Base-by-base conservation (phyloP, 2,797 vertebrate species). In the Aselliscus stoliczkanus region DNA sequence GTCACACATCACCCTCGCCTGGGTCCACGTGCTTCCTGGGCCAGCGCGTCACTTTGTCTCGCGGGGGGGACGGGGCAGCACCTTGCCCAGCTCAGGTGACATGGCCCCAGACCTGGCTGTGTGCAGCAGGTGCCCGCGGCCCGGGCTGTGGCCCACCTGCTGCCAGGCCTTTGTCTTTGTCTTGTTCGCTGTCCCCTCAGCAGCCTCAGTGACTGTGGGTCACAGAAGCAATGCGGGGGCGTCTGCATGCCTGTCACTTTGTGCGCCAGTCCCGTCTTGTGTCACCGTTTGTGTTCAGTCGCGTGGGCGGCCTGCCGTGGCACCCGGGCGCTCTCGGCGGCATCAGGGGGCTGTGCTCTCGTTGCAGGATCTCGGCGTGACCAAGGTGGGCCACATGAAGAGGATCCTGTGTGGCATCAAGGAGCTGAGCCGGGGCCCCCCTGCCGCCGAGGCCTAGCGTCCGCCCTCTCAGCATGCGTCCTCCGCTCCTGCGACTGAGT, bases 311-410 rank as follows among this genome's bases (percentile, higher is more conserved):
- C 44, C 47, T 17, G 1, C 34, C 21, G 39, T 34, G 13, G 42
- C 11, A 14, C 47, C 25, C 4, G 13, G 62, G 83, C 65, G 9
- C n/a, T 31, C 44, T n/a, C 20, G 54, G 56, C 3, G 34, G 80
- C 37, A 0, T 65, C 81, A 94, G 69, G 54, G 21, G 88, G 79
- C 44, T 88, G 90, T 98, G 81, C 15, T 97, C 60, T 98, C 95
- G 60, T 98, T 98, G 29, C 97, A 99, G 99, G 99, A 99, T 96
- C 98, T 99, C 70, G 99, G 99, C 0, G 99, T 99, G 97, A 99
- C 99, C 52, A 99, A 99, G 98, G 99, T 99, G 82, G 99, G 99
- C 58, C 99, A 99, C 95, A 99, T 99, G 99, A 99, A 99, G 99
- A 98, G 99, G 95, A 99, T 99, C 97, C 98, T 99, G 62, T 99